These are phyloP conservation scores for Eclectus roratus DNA, from an alignment of 2,113 vertebrate genomes.

Conservation along the genomic window DNA sequence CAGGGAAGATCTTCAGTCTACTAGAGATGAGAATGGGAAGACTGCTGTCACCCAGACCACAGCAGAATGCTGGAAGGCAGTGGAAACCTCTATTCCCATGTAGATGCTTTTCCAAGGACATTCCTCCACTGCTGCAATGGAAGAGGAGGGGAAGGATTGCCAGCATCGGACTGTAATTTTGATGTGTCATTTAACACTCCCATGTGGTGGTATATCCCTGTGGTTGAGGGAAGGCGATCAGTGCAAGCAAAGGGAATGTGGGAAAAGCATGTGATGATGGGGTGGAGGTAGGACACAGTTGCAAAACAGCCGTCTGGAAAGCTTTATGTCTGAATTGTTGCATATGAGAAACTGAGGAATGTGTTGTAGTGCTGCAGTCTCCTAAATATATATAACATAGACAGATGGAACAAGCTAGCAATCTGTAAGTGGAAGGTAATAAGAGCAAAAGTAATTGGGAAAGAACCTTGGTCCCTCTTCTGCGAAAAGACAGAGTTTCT, in stretches of 20 bases:
- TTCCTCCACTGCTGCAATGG: neutral
- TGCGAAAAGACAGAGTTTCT: neutral
- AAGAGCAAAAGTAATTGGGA: neutral
- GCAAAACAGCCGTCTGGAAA: neutral
- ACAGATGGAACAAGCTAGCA: neutral
- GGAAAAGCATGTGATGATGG: neutral
- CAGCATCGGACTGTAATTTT: neutral
- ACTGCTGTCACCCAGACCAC: neutral
- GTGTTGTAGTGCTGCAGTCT: neutral
- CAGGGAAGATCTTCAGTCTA: neutral
- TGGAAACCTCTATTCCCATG: neutral
- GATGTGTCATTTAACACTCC: neutral
- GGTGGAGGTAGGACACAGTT: neutral
- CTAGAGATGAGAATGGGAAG: neutral
- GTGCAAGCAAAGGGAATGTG: neutral
- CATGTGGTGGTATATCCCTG: neutral
- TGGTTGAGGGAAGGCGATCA: neutral
- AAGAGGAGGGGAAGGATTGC: neutral
- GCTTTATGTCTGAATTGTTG: neutral
- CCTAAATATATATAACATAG: neutral
- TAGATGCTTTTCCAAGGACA: neutral
- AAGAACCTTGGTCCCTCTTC: neutral
- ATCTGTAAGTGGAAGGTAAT: neutral
- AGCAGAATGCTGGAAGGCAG: neutral
- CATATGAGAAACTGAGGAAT: neutral